Evolutionary conservation across 1,140 invertebrate genomes (phyloP), one percentile per base, ranked within the genome.

Genomic region (Drosophila saltans): DNA sequence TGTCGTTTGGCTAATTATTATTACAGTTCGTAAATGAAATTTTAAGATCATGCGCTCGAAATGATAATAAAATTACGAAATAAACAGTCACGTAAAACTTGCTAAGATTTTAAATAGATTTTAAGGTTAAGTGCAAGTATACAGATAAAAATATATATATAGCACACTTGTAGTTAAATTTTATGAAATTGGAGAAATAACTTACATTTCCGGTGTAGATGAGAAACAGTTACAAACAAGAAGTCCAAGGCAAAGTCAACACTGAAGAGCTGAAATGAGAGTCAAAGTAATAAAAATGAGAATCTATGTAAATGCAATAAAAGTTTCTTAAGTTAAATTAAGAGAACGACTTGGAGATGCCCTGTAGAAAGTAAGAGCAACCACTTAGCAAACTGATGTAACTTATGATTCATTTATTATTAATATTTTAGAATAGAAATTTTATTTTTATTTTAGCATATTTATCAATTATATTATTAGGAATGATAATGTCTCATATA

Each of bases 1-100:
- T 55, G 60, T 52, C 45, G 45, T 52, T 36, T 52, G 59, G 58
- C 80, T 88, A 86, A 86, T 88, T 88, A 77, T 82, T 73, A 74
- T 79, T 76, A 73, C 69, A 77, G 72, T 70, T 36, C 67, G 69
- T 79, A 58, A 86, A 81, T 56, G 60, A 66, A 71, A 55, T 52
- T 69, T 55, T 74, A 59, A 52, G 75, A 82, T 86, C 78, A 68
- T 78, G 66, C 63, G 81, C 71, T 72, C 24, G 58, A 65, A 77
- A 77, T 80, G 45, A 52, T 66, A 78, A 78, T 77, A 56, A 80
- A 80, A 65, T 79, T 45, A 66, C 77, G 52, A 55, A 80, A 67
- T 78, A 41, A 77, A 77, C 41, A 59, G 63, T 64, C 60, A 75
- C 66, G 52, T 76, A 43, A 61, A 61, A 28, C 30, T 8, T 59